Conservation (phyloP, 2,113 vertebrate species). For the Hiodon alosoides region DNA sequence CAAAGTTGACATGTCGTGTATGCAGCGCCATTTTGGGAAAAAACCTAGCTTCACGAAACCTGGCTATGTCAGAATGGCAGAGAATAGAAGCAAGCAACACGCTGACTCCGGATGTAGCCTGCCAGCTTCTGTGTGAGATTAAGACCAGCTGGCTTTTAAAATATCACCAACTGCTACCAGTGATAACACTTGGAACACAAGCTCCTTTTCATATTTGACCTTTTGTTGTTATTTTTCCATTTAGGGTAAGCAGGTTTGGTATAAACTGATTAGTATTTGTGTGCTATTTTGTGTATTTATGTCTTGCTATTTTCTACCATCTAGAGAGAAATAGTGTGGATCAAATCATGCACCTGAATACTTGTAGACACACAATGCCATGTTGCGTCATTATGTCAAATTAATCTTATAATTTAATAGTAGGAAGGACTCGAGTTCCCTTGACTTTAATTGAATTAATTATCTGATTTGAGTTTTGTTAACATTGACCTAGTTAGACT, state of each 20-base stretch:
- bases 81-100: background rate
- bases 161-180: background rate
- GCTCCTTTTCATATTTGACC: background rate
- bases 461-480: background rate
- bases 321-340: too few species aligned
- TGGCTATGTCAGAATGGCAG: background rate
- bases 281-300: background rate
- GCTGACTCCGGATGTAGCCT: background rate
- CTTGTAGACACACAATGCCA: too few species aligned
- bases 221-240: background rate
- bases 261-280: background rate
- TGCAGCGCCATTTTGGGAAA: background rate
- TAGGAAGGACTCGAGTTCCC: background rate
- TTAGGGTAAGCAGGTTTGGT: background rate
- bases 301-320: background rate
- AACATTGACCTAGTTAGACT: background rate
- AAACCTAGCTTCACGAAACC: background rate
- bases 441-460: background rate
- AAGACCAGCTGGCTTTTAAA: background rate
- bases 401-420: background rate
- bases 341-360: too few species aligned
- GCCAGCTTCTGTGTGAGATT: background rate
- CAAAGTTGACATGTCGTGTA: background rate
- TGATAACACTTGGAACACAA: conserved; percentile 5
- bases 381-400: too few species aligned